Evolutionary conservation across 2,888 invertebrate genomes (phyloP), one percentile per base, ranked within the genome.

Genomic region (Rhimphoctona megacephalus): DNA sequence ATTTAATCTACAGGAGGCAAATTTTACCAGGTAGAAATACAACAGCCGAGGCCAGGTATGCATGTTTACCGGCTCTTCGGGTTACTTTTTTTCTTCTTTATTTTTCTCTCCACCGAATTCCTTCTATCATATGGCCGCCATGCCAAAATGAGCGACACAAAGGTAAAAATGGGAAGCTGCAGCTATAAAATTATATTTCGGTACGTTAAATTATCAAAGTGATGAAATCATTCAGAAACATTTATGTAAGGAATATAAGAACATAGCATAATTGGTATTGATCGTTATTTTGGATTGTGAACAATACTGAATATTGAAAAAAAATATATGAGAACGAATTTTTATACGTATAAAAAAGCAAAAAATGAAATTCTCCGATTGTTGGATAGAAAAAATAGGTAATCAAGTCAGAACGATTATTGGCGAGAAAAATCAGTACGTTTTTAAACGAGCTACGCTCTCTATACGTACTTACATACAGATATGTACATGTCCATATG

Each of bases 11-110:
- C 77, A 67, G 52, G 73, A 57, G 78, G 66, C 39, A 73, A 66
- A 76, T 25, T 74, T 43, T 52, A 64, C 22, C 72, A 89, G 72
- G 82, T 83, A 86, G 49, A 77, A 52, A 74, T 49, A 77, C 72
- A 54, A 66, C 46, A 70, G 76, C 66, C 39, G 67, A 67, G 43
- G 77, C 64, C 79, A 86, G 85, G 89, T 85, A 88, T 81, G 81
- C 83, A 78, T 83, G 83, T 86, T 87, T 88, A 54, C 64, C 39
- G 33, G 25, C 14, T 22, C 67, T 61, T 22, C 52, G 52, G 57
- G 5, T 57, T 43, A 57, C 57, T 30, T 67, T 43, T 74, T 66
- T 52, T 17, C n/a, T 11, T 30, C 64, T 64, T 25, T 54, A 74
- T 61, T 72, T 22, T 54, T 22, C 22, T 67, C 70, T 46, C 43